Percentiles rank a stretch among this genome's conserved stretches.
Evolutionary conservation across 2,888 invertebrate genomes (phyloP).

Genomic region (Philereme transversata): DNA sequence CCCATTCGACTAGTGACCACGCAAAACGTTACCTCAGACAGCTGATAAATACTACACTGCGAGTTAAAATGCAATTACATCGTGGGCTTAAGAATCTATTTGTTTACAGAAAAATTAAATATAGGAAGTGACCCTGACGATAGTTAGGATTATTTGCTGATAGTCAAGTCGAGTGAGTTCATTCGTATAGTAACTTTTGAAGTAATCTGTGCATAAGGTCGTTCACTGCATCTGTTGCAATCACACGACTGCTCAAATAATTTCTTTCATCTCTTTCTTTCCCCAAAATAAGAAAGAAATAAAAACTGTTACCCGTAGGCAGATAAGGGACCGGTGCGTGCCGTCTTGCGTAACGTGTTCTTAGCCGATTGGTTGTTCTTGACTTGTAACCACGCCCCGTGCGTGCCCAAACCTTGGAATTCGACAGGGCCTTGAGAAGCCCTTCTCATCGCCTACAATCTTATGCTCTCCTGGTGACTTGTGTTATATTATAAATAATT

Average conservation of each 20-base stretch:
- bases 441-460: conserved; percentile 69
- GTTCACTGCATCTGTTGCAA: conserved; percentile 23
- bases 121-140: too few species aligned
- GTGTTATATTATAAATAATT: conserved; percentile 85
- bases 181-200: not conserved
- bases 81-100: too few species aligned
- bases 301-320: conserved; percentile 45
- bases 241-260: conserved; percentile 11
- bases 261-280: conserved; percentile 39
- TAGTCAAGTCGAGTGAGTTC: not conserved
- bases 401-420: conserved; percentile 77
- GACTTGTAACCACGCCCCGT: conserved; percentile 71
- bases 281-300: conserved; percentile 33
- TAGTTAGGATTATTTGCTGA: too few species aligned
- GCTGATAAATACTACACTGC: too few species aligned
- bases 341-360: conserved; percentile 70
- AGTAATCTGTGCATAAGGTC: conserved; percentile 6
- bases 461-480: conserved; percentile 74
- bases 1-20: too few species aligned
- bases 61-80: too few species aligned
- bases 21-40: too few species aligned
- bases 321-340: conserved; percentile 57
- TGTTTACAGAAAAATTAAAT: too few species aligned
- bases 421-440: conserved; percentile 72
- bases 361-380: conserved; percentile 64